These are phyloP conservation scores for Wiebesia pumilae DNA, from an alignment of 1,140 invertebrate species.

Conservation along the genomic window DNA sequence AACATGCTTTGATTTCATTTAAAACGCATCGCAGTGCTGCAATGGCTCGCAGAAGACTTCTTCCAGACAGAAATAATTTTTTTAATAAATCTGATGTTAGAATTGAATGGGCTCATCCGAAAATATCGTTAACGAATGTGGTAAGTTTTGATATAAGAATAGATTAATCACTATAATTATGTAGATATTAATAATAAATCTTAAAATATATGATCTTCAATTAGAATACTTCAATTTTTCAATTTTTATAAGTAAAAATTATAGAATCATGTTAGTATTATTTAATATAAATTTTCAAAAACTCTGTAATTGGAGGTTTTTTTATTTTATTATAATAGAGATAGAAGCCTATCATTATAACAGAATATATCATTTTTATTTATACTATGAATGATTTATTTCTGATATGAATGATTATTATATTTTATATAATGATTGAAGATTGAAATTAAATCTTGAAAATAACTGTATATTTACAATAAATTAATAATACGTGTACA, in stretches of 20 bases:
- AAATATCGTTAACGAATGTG: conserved; percentile 61
- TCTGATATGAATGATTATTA: too few species aligned
- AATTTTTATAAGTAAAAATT: background rate
- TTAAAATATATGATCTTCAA: background rate
- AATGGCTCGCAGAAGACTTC: conserved; percentile 80
- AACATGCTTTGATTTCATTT: conserved; percentile 81
- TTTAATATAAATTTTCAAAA: too few species aligned
- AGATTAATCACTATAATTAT: background rate
- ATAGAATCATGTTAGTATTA: too few species aligned
- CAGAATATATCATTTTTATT: too few species aligned
- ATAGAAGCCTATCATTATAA: too few species aligned
- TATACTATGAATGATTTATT: too few species aligned
- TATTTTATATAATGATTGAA: too few species aligned
- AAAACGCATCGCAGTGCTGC: conserved; percentile 81
- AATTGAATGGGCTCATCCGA: conserved; percentile 83
- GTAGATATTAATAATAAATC: background rate
- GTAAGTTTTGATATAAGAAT: conserved; percentile 57
- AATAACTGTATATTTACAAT: too few species aligned
- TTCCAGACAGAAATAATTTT: conserved; percentile 77
- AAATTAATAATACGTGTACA: too few species aligned
- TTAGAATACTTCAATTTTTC: background rate
- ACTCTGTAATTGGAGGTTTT: too few species aligned
- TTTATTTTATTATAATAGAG: too few species aligned
- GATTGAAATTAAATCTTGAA: too few species aligned
- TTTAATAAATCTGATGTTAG: conserved; percentile 64